Evolutionary conservation across 2,113 vertebrate genomes (phyloP).

Genomic region (Tachycineta bicolor): DNA sequence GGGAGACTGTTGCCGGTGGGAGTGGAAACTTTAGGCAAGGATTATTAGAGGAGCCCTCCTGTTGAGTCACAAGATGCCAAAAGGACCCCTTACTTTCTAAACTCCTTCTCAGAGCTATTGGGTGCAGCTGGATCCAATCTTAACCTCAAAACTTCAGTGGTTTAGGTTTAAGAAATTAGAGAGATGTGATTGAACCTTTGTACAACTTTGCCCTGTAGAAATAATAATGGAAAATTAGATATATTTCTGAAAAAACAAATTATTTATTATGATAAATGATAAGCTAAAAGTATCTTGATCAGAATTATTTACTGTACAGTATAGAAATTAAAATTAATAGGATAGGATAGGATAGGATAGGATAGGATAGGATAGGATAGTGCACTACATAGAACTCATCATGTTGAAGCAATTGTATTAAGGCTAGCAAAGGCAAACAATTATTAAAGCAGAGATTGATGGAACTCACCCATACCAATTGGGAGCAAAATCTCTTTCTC

Average conservation of each 20-base stretch:
- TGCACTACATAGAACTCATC: neutral
- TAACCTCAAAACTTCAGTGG: neutral
- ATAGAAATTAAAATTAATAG: neutral
- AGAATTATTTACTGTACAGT: neutral
- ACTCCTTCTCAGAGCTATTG: neutral
- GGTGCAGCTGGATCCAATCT: neutral
- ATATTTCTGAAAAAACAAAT: neutral
- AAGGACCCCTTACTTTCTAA: neutral
- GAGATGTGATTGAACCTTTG: neutral
- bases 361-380: neutral
- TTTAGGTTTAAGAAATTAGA: neutral
- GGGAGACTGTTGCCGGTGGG: fast-evolving
- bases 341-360: no score
- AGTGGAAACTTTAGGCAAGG: neutral
- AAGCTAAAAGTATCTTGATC: neutral
- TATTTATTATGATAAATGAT: neutral
- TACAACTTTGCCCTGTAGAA: neutral
- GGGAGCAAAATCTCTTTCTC: neutral
- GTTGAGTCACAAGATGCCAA: fast-evolving
- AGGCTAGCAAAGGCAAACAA: neutral
- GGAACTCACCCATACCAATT: neutral
- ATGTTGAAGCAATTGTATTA: neutral
- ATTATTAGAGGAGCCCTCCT: neutral
- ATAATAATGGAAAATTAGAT: neutral
- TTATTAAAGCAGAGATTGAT: neutral